Evolutionary conservation across 1,140 invertebrate genomes (phyloP), one percentile per base, ranked within the genome.

Genomic region (Melitaea cinxia): DNA sequence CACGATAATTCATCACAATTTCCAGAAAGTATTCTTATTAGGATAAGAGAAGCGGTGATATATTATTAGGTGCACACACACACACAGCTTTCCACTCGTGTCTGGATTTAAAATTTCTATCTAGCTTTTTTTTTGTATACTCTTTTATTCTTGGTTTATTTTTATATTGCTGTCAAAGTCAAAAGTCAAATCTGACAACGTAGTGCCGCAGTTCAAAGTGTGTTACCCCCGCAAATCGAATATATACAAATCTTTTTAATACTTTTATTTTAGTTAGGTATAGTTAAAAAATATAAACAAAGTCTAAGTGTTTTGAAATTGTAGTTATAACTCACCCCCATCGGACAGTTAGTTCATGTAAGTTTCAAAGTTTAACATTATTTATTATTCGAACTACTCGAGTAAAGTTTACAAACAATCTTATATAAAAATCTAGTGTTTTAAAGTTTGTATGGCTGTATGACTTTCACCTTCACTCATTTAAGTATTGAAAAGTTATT

Each of bases 341-440:
- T 5, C 17, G 15, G 15, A 45, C 15, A 45, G 21, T 28, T 52
- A 24, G 50, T 53, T 53, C 50, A 53, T 53, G 50, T 53, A 53
- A 53, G 50, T 53, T 30, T 33, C 14, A 53, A 30, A 53, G 45
- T 49, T 49, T 49, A 14, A 15, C 14, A n/a, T 7, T 12, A 19
- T 45, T 19, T 6, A 19, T 19, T 19, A 45, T 19, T 9, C n/a
- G n/a, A n/a, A n/a, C n/a, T n/a, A n/a, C n/a, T n/a, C n/a, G 15
- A 39, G 9, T 39, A 19, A 19, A 17, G 17, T 19, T 45, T 45
- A 17, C 39, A 45, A 19, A 45, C 39, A 45, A 45, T 19, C 15
- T 19, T 9, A 45, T 45, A 19, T 37, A 12, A n/a, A n/a, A 37
- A 37, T 37, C 6, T 4, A 26, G 24, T 2, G 6, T 26, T 26